Percentiles rank a stretch among this genome's conserved stretches.
phyloP scores from a whole-genome alignment of 2,797 vertebrate species.

The Esox masquinongy region DNA sequence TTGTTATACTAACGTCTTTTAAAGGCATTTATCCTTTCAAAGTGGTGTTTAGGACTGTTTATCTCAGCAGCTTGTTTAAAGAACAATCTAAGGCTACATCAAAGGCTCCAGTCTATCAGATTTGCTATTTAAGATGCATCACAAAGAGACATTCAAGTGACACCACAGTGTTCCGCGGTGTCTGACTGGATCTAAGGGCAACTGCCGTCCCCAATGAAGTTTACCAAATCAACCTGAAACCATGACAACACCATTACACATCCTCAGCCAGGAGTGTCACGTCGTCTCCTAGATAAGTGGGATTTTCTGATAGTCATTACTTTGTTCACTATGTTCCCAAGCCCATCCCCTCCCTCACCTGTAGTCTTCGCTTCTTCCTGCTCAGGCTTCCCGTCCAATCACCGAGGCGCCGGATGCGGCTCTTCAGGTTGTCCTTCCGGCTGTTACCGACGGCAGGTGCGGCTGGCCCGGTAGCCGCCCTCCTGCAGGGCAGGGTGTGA shows the following conservation, averaged over 20 bases:
- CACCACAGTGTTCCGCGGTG: neutral
- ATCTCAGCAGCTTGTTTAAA: neutral
- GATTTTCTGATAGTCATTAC: neutral
- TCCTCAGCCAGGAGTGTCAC: neutral
- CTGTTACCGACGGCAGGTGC: constrained; percentile 42
- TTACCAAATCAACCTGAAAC: constrained; percentile 1
- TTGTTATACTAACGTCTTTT: neutral
- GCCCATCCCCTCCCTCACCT: constrained; percentile 72
- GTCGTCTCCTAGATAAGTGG: neutral
- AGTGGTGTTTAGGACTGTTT: neutral
- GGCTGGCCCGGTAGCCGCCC: constrained; percentile 57
- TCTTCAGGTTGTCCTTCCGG: constrained; percentile 89
- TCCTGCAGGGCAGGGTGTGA: constrained; percentile 82
- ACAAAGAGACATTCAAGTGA: neutral
- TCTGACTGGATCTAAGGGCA: neutral
- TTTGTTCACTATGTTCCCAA: neutral
- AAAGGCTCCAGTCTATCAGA: neutral
- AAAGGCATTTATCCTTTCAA: neutral
- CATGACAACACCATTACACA: neutral
- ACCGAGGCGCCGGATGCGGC: constrained; percentile 85
- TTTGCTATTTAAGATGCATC: neutral
- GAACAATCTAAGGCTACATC: neutral
- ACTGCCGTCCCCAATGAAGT: neutral
- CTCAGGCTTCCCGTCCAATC: constrained; percentile 96
- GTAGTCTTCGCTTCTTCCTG: constrained; percentile 89